Evolutionary conservation across 1,140 invertebrate genomes (phyloP), one percentile per base, ranked within the genome.

Genomic region (Drosophila varians): DNA sequence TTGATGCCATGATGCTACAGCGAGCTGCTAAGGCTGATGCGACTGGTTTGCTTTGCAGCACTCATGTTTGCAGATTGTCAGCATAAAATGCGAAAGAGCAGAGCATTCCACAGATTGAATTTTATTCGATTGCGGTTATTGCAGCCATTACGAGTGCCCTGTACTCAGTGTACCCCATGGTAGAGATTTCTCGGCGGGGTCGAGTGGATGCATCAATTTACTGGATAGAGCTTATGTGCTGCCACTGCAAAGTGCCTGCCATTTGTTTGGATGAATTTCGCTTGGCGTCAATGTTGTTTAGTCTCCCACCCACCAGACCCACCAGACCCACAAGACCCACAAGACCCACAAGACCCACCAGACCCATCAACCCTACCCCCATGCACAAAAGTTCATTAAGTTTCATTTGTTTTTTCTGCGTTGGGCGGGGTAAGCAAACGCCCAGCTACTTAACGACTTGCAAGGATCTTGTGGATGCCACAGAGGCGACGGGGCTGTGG

Each of bases 41-140:
- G 53, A 52, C 51, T 40, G 56, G 43, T 42, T 58, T 57, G 43
- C 77, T 57, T 54, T 42, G 60, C 26, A 48, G 62, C 72, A 71
- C 79, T 84, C 78, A 74, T 84, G 79, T 84, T 84, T 77, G 79
- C 61, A 70, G 71, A 78, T 84, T 84, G 74, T 74, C 74, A 78
- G 80, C 80, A 76, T 74, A 84, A 84, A 84, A 76, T 84, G 71
- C 75, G 62, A 73, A 72, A 68, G 72, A 53, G 61, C 62, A 82
- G 71, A 88, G 66, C 73, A 88, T 77, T 77, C 70, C 65, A 66
- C 64, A 83, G 73, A 89, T 89, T 89, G 73, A 84, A 80, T 84
- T 88, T 89, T 79, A 89, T 84, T 84, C 57, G 73, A 61, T 64
- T 87, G 77, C 68, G 70, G 74, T 75, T 80, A 65, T 78, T 82